Conservation (phyloP, 2,888 invertebrate genomes). For the Drosophila testacea region DNA sequence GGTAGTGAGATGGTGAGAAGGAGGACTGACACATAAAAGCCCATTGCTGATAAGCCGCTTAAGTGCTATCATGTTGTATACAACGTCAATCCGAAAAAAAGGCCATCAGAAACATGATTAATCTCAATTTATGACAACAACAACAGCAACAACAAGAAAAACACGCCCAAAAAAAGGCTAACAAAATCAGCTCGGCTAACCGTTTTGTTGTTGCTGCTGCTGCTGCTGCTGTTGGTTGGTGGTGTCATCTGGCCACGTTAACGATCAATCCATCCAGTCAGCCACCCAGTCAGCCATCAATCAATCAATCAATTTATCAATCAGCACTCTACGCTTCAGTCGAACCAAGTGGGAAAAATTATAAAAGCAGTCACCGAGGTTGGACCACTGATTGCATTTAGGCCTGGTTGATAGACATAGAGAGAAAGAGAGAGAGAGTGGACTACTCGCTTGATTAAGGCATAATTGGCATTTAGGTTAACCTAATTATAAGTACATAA, state of each 20-base stretch:
- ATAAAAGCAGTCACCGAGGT: constrained; percentile 19
- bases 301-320: constrained; percentile 77
- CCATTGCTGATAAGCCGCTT: constrained; percentile 69
- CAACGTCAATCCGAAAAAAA: constrained; percentile 56
- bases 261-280: constrained; percentile 56
- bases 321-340: constrained; percentile 49
- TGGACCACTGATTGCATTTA: constrained; percentile 20
- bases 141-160: constrained; percentile 37
- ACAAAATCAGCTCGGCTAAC: constrained; percentile 36
- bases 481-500: constrained; percentile 33
- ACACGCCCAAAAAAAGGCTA: constrained; percentile 6
- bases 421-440: no score
- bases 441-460: constrained; percentile 31
- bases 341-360: constrained; percentile 42
- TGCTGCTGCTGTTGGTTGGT: constrained; percentile 3
- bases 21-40: constrained; percentile 21
- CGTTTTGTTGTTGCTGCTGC: constrained; percentile 20
- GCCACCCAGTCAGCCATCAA: constrained; percentile 30
- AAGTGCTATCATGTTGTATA: constrained; percentile 73
- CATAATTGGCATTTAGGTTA: constrained; percentile 48
- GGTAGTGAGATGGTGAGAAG: no score
- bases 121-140: constrained; percentile 78
- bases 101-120: constrained; percentile 72
- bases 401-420: background rate
- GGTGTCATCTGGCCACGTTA: constrained; percentile 50